A percentile compares a stretch with the other conserved stretches of the same genome.
Conservation (phyloP, 2,113 vertebrate genomes). For the Dicaeum eximium region DNA sequence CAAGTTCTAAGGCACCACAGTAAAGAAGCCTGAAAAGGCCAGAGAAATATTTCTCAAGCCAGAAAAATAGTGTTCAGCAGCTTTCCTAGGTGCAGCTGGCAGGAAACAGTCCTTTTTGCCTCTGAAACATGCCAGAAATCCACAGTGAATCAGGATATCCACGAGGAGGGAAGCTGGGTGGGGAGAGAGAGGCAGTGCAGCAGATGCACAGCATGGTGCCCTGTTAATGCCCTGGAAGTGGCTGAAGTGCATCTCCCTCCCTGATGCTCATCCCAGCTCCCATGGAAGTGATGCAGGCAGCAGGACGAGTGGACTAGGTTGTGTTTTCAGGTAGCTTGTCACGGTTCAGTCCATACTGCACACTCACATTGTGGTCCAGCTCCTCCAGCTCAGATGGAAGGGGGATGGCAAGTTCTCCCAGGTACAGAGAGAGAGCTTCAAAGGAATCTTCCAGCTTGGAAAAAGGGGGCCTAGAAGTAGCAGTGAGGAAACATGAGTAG, state of each 20-base stretch:
- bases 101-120: slow-evolving; percentile 42
- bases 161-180: background rate
- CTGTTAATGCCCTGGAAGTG: slow-evolving; percentile 39
- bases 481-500: background rate
- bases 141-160: slow-evolving; percentile 44
- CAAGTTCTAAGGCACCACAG: slow-evolving; percentile 67
- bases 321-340: slow-evolving; percentile 60
- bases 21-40: slow-evolving; percentile 36
- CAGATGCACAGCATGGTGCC: background rate
- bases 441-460: slow-evolving; percentile 95
- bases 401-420: slow-evolving; percentile 90
- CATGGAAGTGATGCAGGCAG: background rate
- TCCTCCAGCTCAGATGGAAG: slow-evolving; percentile 91
- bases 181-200: slow-evolving; percentile 53
- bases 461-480: slow-evolving; percentile 82
- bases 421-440: slow-evolving; percentile 86
- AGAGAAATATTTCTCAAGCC: slow-evolving; percentile 36
- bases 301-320: slow-evolving; percentile 7
- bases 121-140: slow-evolving; percentile 44
- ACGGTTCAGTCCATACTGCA: slow-evolving; percentile 73
- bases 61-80: slow-evolving; percentile 34
- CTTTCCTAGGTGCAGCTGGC: slow-evolving; percentile 63
- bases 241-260: slow-evolving; percentile 26
- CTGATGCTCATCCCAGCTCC: background rate
- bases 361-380: slow-evolving; percentile 81